Conservation (phyloP, 1,140 invertebrate species). For the Microplitis demolitor region DNA sequence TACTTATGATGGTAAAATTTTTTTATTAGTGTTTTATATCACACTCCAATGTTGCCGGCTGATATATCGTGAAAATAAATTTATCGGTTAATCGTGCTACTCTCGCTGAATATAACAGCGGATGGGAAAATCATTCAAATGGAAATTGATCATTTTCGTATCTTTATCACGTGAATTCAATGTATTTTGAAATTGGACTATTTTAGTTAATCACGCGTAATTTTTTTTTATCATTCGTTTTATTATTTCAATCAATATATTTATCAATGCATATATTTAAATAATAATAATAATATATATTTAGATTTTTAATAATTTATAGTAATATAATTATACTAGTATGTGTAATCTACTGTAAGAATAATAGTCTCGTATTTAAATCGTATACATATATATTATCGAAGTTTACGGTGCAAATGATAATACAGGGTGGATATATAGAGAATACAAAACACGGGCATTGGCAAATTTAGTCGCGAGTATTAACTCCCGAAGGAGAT, state of each 20-base stretch:
- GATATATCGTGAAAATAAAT: not conserved
- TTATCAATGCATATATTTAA: too few relatives aligned
- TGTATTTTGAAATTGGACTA: conserved; percentile 2
- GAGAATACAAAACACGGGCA: not conserved
- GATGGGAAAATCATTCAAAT: conserved; percentile 11
- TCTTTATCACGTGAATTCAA: conserved; percentile 7
- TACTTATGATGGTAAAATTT: not conserved
- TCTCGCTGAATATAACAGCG: not conserved
- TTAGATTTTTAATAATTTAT: too few relatives aligned
- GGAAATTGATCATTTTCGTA: conserved; percentile 26
- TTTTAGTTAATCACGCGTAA: not conserved
- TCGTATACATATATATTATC: too few relatives aligned
- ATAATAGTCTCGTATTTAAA: too few relatives aligned
- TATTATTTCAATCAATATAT: not conserved
- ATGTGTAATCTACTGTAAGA: too few relatives aligned
- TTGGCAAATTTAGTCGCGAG: not conserved
- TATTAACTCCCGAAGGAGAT: not conserved
- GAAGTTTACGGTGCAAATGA: too few relatives aligned
- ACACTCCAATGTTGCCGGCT: too few relatives aligned
- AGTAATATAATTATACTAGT: too few relatives aligned
- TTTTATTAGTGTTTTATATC: too few relatives aligned
- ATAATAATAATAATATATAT: too few relatives aligned
- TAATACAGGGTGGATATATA: not conserved
- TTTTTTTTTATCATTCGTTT: not conserved
- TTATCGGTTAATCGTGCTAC: not conserved